Percentiles rank a stretch among this genome's conserved stretches.
Evolutionary conservation across 2,888 invertebrate genomes (phyloP).

Genomic region (Eilema griseolum): DNA sequence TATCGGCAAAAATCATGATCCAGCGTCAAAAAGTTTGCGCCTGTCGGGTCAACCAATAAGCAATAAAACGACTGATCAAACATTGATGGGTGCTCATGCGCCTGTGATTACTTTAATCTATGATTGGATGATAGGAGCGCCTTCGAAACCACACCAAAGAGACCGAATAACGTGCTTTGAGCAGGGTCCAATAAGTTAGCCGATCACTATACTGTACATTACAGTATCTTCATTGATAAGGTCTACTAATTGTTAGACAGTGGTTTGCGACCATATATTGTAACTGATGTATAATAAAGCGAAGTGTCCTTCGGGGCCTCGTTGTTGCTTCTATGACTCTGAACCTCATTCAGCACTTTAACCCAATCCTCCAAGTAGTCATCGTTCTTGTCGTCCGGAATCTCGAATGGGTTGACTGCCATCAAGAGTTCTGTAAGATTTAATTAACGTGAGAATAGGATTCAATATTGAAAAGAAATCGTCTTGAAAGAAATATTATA

Average conservation of each 20-base stretch:
- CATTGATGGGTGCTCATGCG: too few species aligned
- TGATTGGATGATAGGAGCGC: too few species aligned
- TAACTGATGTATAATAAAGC: constrained; percentile 2
- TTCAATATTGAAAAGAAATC: not conserved
- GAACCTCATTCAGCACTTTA: not conserved
- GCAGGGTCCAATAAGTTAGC: too few species aligned
- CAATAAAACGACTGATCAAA: too few species aligned
- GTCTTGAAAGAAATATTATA: not conserved
- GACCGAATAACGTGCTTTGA: too few species aligned
- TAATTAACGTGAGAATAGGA: not conserved
- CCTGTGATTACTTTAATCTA: too few species aligned
- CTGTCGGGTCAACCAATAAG: too few species aligned
- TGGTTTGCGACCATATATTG: not conserved
- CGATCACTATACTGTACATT: too few species aligned
- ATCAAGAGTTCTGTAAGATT: constrained; percentile 1
- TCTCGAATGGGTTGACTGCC: not conserved
- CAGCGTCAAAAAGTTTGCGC: too few species aligned
- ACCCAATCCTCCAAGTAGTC: not conserved
- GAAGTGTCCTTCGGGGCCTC: too few species aligned
- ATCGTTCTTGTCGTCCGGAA: not conserved
- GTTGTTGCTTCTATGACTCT: not conserved
- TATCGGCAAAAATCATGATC: too few species aligned
- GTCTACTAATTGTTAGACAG: not conserved
- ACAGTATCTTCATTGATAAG: not conserved
- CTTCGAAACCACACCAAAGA: too few species aligned